A percentile compares a stretch with the other conserved stretches of the same genome.
phyloP scores from a whole-genome alignment of 2,113 vertebrate species.

The Edolisoma coerulescens region DNA sequence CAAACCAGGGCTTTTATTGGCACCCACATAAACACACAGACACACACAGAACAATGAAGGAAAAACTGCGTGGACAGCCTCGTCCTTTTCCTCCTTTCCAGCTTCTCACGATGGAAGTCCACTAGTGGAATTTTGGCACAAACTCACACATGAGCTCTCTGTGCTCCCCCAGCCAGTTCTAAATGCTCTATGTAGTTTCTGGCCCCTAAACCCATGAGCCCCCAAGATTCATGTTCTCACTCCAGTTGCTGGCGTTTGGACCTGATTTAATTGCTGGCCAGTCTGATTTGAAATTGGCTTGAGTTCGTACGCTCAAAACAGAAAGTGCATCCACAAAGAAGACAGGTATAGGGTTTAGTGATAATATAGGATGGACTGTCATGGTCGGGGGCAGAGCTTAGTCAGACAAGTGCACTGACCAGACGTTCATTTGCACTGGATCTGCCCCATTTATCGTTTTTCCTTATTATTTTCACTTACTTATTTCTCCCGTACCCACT shows the following conservation, averaged over 20 bases:
- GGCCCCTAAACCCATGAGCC: neutral
- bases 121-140: neutral
- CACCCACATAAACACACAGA: neutral
- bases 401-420: neutral
- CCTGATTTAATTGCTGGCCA: neutral
- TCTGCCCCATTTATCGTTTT: neutral
- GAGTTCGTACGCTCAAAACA: neutral
- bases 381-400: neutral
- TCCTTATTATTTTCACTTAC: neutral
- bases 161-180: rapidly evolving
- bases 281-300: neutral
- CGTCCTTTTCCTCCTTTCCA: neutral
- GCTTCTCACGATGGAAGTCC: rapidly evolving
- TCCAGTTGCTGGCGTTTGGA: neutral
- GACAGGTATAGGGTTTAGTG: neutral
- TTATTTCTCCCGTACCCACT: neutral
- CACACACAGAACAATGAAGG: neutral
- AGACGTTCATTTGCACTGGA: neutral
- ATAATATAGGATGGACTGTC: neutral
- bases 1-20: neutral
- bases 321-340: neutral
- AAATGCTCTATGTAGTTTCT: neutral
- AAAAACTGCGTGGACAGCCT: rapidly evolving
- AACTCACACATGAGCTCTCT: rapidly evolving
- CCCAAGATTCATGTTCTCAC: neutral